Evolutionary conservation across 2,888 invertebrate genomes (phyloP), one percentile per base, ranked within the genome.

Genomic region (Philhelius pedissequus): DNA sequence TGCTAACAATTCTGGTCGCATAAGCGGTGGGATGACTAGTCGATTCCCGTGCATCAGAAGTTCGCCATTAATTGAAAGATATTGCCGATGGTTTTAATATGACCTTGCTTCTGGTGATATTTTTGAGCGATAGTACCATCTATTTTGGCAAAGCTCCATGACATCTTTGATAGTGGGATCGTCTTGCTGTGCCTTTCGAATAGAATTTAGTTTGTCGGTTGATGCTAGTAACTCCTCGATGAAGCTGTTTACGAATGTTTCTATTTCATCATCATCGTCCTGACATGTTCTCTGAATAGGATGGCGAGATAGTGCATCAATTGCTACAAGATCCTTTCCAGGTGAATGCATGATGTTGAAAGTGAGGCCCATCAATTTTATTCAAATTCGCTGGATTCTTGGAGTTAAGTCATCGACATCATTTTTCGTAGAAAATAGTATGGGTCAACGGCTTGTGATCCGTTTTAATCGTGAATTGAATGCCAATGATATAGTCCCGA

Each of bases 181-280:
- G 1, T 75, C 15, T 4, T 3, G 2, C 9, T 76, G 68, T 7
- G 64, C 66, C 15, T 13, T 50, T n/a, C 60, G 7, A 27, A 64
- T 64, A 18, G 22, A 2, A 11, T 54, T 22, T 11, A 76, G 32
- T 25, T 60, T 68, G 2, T 76, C 60, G 2, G 48, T 50, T 43
- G 48, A 56, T 25, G 60, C 58, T 40, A 52, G 76, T 5, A 76
- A 13, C 5, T 69, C 68, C 7, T 58, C 50, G 0, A 76, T 9
- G 13, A 76, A 48, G 48, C 68, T 75, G 25, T 75, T 75, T 25
- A 75, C 38, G 6, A 56, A 76, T 0, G 25, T 69, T 5, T 76
- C 68, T 6, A 76, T 50, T 35, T 68, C 58, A 3, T 68, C 68
- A 22, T 45, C 71, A 1, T 50, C 45, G 27, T 74, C 43, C 8